Percentiles rank a stretch among this genome's conserved stretches.
Conservation (phyloP, 1,140 invertebrate genomes). For the Melitaea cinxia region DNA sequence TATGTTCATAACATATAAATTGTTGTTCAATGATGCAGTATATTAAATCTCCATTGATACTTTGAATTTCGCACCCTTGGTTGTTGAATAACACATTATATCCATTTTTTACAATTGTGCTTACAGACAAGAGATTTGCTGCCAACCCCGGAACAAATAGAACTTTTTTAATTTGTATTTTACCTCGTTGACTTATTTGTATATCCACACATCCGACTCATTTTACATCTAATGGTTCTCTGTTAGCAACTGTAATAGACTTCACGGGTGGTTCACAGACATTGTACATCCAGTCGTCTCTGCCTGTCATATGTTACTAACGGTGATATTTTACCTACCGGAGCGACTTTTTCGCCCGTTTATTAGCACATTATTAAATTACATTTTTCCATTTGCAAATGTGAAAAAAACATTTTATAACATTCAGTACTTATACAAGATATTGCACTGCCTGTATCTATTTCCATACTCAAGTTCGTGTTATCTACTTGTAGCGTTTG, state of each 20-base stretch:
- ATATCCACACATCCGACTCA: constrained; percentile 29
- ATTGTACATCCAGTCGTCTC: too few relatives aligned
- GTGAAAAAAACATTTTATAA: constrained; percentile 29
- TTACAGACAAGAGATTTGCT: too few relatives aligned
- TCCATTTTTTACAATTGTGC: too few relatives aligned
- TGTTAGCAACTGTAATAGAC: constrained; percentile 41
- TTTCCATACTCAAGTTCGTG: constrained; percentile 36
- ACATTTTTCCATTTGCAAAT: constrained; percentile 15
- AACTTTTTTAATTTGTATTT: too few relatives aligned
- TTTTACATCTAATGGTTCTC: constrained; percentile 34
- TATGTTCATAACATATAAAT: too few relatives aligned
- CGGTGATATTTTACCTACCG: constrained; percentile 35
- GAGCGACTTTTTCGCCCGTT: constrained; percentile 38
- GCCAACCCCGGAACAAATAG: too few relatives aligned
- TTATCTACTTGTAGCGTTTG: constrained; percentile 31
- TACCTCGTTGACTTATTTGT: neutral
- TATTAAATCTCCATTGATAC: too few relatives aligned
- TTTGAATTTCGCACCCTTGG: too few relatives aligned
- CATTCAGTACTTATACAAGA: constrained; percentile 43
- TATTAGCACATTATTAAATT: constrained; percentile 37
- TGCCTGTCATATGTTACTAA: constrained; percentile 32
- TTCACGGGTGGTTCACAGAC: constrained; percentile 36
- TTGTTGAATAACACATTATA: too few relatives aligned
- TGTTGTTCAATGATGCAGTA: too few relatives aligned
- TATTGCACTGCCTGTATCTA: constrained; percentile 44